Evolutionary conservation across 2,797 vertebrate genomes (phyloP).

Genomic region (Sebastes aleutianus): DNA sequence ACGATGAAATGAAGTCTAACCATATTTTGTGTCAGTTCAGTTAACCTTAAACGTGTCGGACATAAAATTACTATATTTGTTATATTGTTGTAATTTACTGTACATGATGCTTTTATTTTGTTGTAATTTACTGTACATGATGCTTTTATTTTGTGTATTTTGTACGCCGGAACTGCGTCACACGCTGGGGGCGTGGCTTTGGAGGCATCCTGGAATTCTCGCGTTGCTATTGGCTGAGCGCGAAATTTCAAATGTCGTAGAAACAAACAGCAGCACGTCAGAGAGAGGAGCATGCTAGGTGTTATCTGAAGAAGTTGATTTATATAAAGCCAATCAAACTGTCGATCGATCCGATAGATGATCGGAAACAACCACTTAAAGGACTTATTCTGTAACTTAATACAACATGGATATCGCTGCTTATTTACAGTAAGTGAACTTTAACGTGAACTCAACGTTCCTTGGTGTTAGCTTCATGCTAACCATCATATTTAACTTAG

Average conservation of each 20-base stretch:
- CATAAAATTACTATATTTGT: too few species aligned
- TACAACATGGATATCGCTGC: conserved; percentile 57
- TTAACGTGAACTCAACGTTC: neutral
- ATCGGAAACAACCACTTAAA: too few species aligned
- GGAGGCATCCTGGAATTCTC: neutral
- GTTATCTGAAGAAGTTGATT: neutral
- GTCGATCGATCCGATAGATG: accelerated
- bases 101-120: too few species aligned
- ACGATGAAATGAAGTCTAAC: too few species aligned
- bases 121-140: too few species aligned
- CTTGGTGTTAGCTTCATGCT: neutral
- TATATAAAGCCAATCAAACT: neutral
- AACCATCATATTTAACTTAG: neutral
- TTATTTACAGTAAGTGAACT: conserved; percentile 65
- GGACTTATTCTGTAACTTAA: too few species aligned
- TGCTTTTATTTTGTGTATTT: neutral
- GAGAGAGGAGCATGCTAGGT: neutral
- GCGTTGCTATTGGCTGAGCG: conserved; percentile 60
- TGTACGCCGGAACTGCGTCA: neutral
- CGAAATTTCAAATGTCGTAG: conserved; percentile 52
- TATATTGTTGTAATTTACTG: too few species aligned
- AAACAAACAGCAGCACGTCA: neutral
- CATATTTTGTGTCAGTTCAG: too few species aligned
- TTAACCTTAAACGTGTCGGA: too few species aligned
- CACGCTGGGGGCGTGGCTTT: neutral